Evolutionary conservation across 2,113 vertebrate species (phyloP).

Genomic region (Dipodomys ordii): DNA sequence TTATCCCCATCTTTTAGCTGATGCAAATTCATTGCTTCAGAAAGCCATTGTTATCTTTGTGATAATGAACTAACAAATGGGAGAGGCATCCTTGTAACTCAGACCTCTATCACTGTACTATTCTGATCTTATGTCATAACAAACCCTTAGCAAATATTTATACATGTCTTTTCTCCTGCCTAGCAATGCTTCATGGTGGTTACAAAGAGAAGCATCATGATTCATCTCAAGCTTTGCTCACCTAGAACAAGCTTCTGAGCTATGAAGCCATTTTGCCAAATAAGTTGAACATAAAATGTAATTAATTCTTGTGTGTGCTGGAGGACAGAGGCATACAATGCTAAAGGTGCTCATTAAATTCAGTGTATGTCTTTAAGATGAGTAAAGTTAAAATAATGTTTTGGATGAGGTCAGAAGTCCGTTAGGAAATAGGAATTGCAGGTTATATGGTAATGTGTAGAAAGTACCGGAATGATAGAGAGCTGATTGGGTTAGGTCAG

Average conservation of each 20-base stretch:
- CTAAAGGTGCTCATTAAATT: background rate
- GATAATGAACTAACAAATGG: background rate
- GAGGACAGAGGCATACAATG: background rate
- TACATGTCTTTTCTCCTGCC: background rate
- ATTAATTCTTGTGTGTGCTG: background rate
- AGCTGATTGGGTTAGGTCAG: accelerated
- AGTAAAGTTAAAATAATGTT: background rate
- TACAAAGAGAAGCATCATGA: background rate
- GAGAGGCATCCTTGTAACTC: background rate
- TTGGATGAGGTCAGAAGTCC: too few species aligned
- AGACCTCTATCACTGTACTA: background rate
- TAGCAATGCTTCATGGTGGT: background rate
- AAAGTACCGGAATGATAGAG: background rate
- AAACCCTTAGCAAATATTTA: background rate
- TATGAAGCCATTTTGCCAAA: background rate
- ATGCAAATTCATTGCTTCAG: background rate
- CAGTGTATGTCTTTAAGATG: background rate
- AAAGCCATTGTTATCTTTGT: background rate
- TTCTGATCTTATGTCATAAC: background rate
- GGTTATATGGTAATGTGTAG: background rate
- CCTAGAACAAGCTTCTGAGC: background rate
- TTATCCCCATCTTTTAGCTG: background rate
- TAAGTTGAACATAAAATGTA: background rate
- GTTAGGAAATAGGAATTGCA: background rate
- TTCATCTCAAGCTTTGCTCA: background rate